Evolutionary conservation across 2,888 invertebrate species (phyloP).

Genomic region (Pterobdella sp.): DNA sequence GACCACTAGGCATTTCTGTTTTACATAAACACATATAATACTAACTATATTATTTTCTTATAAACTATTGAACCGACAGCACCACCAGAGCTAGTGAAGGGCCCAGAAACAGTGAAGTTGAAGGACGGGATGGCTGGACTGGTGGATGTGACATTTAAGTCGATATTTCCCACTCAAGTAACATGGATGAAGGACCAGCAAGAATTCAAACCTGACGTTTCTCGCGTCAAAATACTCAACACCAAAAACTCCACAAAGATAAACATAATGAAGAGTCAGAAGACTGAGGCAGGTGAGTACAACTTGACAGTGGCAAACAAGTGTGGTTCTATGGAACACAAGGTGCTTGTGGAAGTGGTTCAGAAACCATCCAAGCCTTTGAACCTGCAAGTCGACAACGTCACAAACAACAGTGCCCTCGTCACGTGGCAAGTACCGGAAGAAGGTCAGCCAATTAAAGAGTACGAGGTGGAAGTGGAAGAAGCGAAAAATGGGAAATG

Average conservation of each 20-base stretch:
- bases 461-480: constrained; percentile 45
- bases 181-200: constrained; percentile 38
- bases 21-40: constrained; percentile 73
- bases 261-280: constrained; percentile 37
- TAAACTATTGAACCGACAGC: constrained; percentile 61
- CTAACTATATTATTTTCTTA: no score
- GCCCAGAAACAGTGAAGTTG: constrained; percentile 36
- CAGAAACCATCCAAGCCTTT: no score
- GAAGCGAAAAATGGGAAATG: constrained; percentile 65
- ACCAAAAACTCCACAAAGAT: constrained; percentile 39
- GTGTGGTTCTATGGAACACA: constrained; percentile 35
- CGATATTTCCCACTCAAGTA: constrained; percentile 39
- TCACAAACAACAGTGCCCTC: constrained; percentile 45
- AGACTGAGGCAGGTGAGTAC: constrained; percentile 39
- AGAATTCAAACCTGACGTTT: constrained; percentile 51
- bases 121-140: constrained; percentile 38
- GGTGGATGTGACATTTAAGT: constrained; percentile 38
- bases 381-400: constrained; percentile 40
- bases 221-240: constrained; percentile 35
- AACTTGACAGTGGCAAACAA: constrained; percentile 39
- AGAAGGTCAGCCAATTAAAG: constrained; percentile 49
- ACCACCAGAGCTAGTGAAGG: constrained; percentile 36
- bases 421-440: constrained; percentile 48
- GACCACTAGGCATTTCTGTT: constrained; percentile 64
- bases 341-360: constrained; percentile 45